Base-by-base conservation (phyloP, 2,888 invertebrate species). In the Cantharis rufa region DNA sequence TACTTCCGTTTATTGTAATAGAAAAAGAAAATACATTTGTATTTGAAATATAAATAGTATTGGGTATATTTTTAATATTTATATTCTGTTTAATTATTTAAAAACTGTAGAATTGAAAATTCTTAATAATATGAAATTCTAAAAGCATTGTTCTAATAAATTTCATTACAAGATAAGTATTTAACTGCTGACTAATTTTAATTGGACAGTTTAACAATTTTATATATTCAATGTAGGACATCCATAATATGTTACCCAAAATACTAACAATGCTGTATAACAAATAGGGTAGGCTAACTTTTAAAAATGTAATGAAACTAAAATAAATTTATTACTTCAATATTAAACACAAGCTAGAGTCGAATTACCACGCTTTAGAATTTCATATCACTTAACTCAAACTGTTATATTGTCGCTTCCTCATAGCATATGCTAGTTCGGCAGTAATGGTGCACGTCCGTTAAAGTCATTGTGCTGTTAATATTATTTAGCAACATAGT, bases 361-460 rank as follows among this genome's bases (percentile, higher is more conserved):
- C 27, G 72, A 72, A 72, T 72, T 72, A 18, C 32, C 28, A 66
- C 72, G 32, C 61, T 72, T 68, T 32, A 66, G 66, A 68, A 32
- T 63, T 27, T 71, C 28, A n/a, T 68, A 72, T 72, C 72, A 72
- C 66, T 71, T 71, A 48, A 68, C 48, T 72, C 21, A 16, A 64
- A 61, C 48, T 72, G 66, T 48, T 72, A 48, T 16, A 48, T 27
- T 27, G 73, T 74, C 73, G 69, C 24, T 21, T 48, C 48, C 24
- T 63, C 27, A 62, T 69, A 69, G 28, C 69, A 69, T 69, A 18
- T 61, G 69, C 28, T 62, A 27, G 27, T 73, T 62, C 15, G 63
- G 18, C 69, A 63, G 69, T 74, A 74, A 74, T 48, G 11, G 13
- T 69, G 61, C 62, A 74, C 73, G 73, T 69, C 69, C 73, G 69